These are phyloP conservation scores for Druon quercuslanigerum DNA, from an alignment of 1,140 invertebrate species.

Conservation along the genomic window DNA sequence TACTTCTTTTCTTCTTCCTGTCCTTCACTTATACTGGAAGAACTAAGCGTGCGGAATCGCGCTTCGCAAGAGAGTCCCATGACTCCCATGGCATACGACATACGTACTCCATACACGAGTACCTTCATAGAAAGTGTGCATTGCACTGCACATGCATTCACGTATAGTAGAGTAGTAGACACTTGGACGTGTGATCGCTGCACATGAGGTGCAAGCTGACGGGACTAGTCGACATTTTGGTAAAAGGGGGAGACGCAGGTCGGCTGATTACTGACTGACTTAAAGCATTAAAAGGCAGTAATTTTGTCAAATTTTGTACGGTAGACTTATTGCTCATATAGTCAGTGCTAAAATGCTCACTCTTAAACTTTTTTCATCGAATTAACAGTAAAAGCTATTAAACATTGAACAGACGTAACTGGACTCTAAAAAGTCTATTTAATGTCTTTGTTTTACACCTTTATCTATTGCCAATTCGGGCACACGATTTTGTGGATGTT, in stretches of 20 bases:
- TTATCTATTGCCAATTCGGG: too few relatives aligned
- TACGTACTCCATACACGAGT: constrained; percentile 3
- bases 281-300: constrained; percentile 10
- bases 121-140: constrained; percentile 10
- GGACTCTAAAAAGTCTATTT: too few relatives aligned
- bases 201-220: constrained; percentile 17
- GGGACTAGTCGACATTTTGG: constrained; percentile 1
- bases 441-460: too few relatives aligned
- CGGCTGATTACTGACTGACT: neutral
- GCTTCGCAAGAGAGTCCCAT: constrained; percentile 9
- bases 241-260: neutral
- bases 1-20: neutral
- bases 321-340: neutral
- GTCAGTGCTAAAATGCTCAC: too few relatives aligned
- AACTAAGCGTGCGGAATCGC: constrained; percentile 12
- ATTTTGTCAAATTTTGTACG: constrained; percentile 13
- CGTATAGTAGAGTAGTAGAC: neutral
- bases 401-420: too few relatives aligned
- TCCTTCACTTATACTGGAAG: constrained; percentile 9
- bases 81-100: neutral
- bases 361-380: too few relatives aligned
- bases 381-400: too few relatives aligned
- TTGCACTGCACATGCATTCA: constrained; percentile 17
- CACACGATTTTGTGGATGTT: too few relatives aligned
- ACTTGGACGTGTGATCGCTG: constrained; percentile 25